A percentile compares a stretch with the other conserved stretches of the same genome.
Evolutionary conservation across 2,888 invertebrate species (phyloP).

Genomic region (Ormyrus labotus): DNA sequence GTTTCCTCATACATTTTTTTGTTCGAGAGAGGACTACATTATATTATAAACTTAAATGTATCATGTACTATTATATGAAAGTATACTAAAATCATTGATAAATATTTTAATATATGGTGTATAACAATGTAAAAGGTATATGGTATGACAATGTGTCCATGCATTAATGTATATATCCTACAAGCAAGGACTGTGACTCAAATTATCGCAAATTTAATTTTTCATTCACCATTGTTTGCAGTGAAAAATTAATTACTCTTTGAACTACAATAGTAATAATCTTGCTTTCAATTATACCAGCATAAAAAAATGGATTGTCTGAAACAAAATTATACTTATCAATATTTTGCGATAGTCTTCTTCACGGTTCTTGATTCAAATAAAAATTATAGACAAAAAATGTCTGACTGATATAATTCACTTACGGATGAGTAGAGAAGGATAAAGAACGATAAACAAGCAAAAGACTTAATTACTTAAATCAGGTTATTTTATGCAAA

Average conservation of each 20-base stretch:
- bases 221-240: not conserved
- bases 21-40: conserved; percentile 31
- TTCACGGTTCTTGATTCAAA: conserved; percentile 72
- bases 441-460: conserved; percentile 19
- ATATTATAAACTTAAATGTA: conserved; percentile 57
- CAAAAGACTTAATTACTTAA: conserved; percentile 41
- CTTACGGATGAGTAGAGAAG: conserved; percentile 6
- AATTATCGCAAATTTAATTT: conserved; percentile 16
- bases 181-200: conserved; percentile 48
- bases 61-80: conserved; percentile 61
- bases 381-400: conserved; percentile 62
- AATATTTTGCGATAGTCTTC: conserved; percentile 71
- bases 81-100: conserved; percentile 61
- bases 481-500: conserved; percentile 30
- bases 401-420: conserved; percentile 49
- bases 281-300: no score
- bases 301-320: not conserved
- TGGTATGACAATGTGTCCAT: conserved; percentile 58
- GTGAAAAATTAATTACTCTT: no score
- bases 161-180: conserved; percentile 57
- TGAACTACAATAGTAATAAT: no score
- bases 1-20: conserved; percentile 42
- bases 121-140: conserved; percentile 58
- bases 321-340: not conserved
- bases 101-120: conserved; percentile 62